Percentiles rank a stretch among this genome's conserved stretches.
phyloP scores from a whole-genome alignment of 1,140 invertebrate species.

The Schlechtendalia chinensis region DNA sequence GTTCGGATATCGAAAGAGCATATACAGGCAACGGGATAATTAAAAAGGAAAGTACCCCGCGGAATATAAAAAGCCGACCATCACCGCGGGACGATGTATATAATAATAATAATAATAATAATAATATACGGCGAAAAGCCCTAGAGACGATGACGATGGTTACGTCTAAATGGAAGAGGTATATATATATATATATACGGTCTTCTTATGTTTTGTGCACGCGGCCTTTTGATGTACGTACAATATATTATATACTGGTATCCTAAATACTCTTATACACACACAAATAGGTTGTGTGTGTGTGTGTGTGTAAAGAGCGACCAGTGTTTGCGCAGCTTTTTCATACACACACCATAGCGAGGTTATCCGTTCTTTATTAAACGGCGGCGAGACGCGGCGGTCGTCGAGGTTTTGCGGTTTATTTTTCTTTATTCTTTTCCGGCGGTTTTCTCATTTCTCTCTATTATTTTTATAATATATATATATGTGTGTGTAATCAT shows the following conservation, averaged over 20 bases:
- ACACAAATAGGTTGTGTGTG: no score
- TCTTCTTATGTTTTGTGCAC: background rate
- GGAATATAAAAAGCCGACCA: background rate
- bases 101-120: no score
- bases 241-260: background rate
- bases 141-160: background rate
- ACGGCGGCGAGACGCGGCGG: background rate
- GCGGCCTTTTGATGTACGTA: slow-evolving; percentile 27
- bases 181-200: background rate
- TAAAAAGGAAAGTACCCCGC: background rate
- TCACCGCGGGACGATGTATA: no score
- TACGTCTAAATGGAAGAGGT: no score
- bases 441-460: slow-evolving; percentile 7
- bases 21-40: background rate
- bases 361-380: slow-evolving; percentile 22
- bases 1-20: background rate
- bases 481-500: no score
- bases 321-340: slow-evolving; percentile 37
- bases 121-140: no score
- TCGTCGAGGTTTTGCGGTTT: slow-evolving; percentile 22
- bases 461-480: background rate
- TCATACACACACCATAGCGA: slow-evolving; percentile 23
- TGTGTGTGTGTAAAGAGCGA: slow-evolving; percentile 19
- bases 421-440: slow-evolving; percentile 26
- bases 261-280: background rate